Percentiles rank a stretch among this genome's conserved stretches.
These are phyloP conservation scores for Steinernema scapterisci DNA, from an alignment of 2,888 invertebrate species.

Conservation along the genomic window DNA sequence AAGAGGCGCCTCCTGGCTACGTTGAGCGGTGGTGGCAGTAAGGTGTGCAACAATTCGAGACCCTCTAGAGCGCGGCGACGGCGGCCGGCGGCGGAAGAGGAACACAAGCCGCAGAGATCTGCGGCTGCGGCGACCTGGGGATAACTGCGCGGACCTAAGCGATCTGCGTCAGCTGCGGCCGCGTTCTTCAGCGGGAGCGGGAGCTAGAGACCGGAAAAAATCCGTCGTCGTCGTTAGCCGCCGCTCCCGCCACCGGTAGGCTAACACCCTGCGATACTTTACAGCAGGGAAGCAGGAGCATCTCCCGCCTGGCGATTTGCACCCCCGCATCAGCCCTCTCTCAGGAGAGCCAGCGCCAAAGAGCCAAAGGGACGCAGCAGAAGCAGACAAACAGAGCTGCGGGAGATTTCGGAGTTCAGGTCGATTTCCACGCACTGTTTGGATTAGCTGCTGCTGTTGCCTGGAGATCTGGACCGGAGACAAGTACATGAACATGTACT, in stretches of 20 bases:
- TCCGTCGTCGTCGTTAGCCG: neutral
- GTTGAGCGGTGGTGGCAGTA: neutral
- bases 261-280: conserved; percentile 14
- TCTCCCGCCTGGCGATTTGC: conserved; percentile 9
- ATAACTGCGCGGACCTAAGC: neutral
- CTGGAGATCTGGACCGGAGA: neutral
- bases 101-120: neutral
- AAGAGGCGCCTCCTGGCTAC: neutral
- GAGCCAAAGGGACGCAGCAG: neutral
- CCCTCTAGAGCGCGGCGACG: neutral
- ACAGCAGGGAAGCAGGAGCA: neutral
- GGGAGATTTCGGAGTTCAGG: neutral
- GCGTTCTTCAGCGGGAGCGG: neutral
- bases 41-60: too few species aligned
- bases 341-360: neutral
- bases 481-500: conserved; percentile 6
- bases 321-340: conserved; percentile 15
- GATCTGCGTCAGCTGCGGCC: neutral
- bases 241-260: conserved; percentile 11
- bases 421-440: neutral
- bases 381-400: neutral
- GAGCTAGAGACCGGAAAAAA: neutral
- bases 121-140: neutral
- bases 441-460: neutral
- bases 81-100: conserved; percentile 1